Conservation (phyloP, 2,888 invertebrate genomes). For the Lasioglossum vierecki region DNA sequence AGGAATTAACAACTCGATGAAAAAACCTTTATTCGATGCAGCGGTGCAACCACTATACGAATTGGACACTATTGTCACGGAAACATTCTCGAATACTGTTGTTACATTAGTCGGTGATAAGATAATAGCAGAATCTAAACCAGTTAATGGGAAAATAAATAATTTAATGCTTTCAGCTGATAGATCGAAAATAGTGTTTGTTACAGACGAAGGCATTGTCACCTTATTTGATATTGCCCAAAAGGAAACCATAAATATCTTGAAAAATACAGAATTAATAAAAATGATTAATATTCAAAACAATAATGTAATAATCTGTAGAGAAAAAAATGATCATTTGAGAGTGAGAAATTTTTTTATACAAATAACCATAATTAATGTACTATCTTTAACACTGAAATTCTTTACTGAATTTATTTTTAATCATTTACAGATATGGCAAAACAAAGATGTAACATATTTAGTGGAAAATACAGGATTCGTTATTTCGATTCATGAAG, state of each 20-base stretch:
- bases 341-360: constrained; percentile 56
- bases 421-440: constrained; percentile 65
- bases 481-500: constrained; percentile 72
- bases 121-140: constrained; percentile 83
- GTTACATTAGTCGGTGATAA: constrained; percentile 84
- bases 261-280: constrained; percentile 48
- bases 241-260: constrained; percentile 80
- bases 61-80: constrained; percentile 73
- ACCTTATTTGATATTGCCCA: constrained; percentile 83
- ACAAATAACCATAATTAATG: background rate
- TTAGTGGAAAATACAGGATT: constrained; percentile 68
- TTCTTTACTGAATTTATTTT: constrained; percentile 23
- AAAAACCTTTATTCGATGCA: constrained; percentile 79
- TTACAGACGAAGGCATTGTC: constrained; percentile 84
- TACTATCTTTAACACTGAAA: background rate
- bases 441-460: constrained; percentile 56
- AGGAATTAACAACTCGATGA: constrained; percentile 66
- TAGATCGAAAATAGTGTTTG: constrained; percentile 85
- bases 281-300: constrained; percentile 60
- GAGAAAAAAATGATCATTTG: constrained; percentile 63
- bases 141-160: constrained; percentile 84
- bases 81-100: constrained; percentile 74
- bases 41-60: constrained; percentile 71
- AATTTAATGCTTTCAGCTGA: constrained; percentile 85
- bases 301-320: constrained; percentile 66